Evolutionary conservation across 2,888 invertebrate species (phyloP), one percentile per base, ranked within the genome.

Genomic region (Myathropa florea): DNA sequence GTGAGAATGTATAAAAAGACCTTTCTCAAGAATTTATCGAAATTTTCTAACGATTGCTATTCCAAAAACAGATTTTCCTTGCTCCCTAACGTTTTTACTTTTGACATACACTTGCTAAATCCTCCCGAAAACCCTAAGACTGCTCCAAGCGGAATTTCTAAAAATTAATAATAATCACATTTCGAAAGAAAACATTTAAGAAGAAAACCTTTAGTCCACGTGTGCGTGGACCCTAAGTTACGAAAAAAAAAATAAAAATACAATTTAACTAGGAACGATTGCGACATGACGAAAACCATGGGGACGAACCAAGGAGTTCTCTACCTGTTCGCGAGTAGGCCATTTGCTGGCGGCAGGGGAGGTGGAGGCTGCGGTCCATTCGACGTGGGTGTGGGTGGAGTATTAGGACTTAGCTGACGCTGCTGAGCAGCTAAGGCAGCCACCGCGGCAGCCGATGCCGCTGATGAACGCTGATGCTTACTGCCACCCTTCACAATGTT

Each of bases 401-500:
- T 88, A 71, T 89, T 89, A 14, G 89, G 89, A 60, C 88, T 90
- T 55, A 92, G 83, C 21, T 91, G 91, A 12, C 91, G 90, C 28
- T 91, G 90, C 3, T 86, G 86, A 39, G 89, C 89, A 2, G 85
- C 73, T 12, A 88, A 28, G 12, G 84, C 79, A 24, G 82, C 65
- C 21, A 75, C 81, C 59, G 63, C 85, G 64, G 76, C 91, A 88
- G 79, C 76, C 30, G 79, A 61, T n/a, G 83, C 60, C 33, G 75
- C 78, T 23, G 79, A 75, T 14, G 83, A 75, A 23, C 87, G 87
- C 61, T 90, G 92, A 81, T 92, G 91, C 68, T 92, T 92, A 14
- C 88, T 84, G 7, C 88, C 93, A 87, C 94, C 93, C 89, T 95
- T 95, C 77, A 92, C 93, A 64, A 95, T 92, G 83, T 91, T 94